A percentile compares a stretch with the other conserved stretches of the same genome.
phyloP scores from a whole-genome alignment of 2,113 vertebrate species.

The Alectura lathami region DNA sequence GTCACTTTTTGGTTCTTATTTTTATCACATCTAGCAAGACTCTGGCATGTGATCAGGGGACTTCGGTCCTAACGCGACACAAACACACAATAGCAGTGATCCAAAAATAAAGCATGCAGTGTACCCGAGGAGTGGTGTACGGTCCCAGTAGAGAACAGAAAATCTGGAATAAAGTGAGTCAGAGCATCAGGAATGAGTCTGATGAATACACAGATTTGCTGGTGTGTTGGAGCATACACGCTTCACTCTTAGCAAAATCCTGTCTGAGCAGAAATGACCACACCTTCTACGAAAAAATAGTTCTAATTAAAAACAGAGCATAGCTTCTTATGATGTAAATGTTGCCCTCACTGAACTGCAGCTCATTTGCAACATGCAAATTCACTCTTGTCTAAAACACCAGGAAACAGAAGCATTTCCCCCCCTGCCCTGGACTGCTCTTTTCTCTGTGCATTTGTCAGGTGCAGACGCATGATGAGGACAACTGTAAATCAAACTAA shows the following conservation, averaged over 20 bases:
- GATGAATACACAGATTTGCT: slow-evolving; percentile 22
- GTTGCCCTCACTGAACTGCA: slow-evolving; percentile 1
- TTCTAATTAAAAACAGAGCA: slow-evolving; percentile 56
- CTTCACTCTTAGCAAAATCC: slow-evolving; percentile 11
- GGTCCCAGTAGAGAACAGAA: background rate
- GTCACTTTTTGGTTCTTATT: background rate
- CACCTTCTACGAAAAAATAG: slow-evolving; percentile 53
- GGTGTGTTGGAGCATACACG: background rate
- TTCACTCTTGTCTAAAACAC: background rate
- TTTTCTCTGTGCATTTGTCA: background rate
- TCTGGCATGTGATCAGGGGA: background rate
- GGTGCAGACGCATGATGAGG: background rate
- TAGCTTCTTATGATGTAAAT: slow-evolving; percentile 20
- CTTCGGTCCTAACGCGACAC: background rate
- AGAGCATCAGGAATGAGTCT: slow-evolving; percentile 28
- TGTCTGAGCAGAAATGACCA: slow-evolving; percentile 46
- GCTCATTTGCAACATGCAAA: background rate
- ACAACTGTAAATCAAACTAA: background rate
- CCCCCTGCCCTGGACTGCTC: background rate
- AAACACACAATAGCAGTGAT: background rate
- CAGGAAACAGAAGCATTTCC: background rate
- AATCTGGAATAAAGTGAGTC: slow-evolving; percentile 24
- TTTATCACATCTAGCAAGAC: background rate
- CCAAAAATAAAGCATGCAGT: background rate
- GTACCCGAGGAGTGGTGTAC: background rate